Percentiles rank a stretch among this genome's conserved stretches.
These are phyloP conservation scores for Myzus persicae DNA, from an alignment of 1,140 invertebrate species.

Conservation along the genomic window DNA sequence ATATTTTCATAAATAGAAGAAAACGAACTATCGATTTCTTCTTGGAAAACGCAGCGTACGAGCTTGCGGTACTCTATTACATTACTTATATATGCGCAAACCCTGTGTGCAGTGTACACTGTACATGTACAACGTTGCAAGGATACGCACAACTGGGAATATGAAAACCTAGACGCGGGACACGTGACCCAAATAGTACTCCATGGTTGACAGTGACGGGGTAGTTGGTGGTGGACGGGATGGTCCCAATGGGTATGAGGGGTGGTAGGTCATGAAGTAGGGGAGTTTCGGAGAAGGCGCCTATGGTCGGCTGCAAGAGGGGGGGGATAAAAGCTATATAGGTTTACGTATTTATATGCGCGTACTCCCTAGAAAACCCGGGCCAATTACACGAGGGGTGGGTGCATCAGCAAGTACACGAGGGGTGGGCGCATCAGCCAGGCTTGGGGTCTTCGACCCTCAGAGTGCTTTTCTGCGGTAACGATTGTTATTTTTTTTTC, in stretches of 20 bases:
- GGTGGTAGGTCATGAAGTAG: neutral
- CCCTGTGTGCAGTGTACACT: neutral
- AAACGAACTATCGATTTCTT: neutral
- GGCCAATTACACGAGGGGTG: neutral
- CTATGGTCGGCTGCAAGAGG: neutral
- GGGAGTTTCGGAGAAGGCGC: neutral
- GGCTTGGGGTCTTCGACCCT: neutral
- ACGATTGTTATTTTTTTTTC: constrained; percentile 11
- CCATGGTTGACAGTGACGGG: neutral
- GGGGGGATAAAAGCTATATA: neutral
- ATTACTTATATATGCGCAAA: neutral
- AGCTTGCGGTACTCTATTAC: neutral
- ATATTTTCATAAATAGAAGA: neutral
- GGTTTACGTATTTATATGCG: neutral
- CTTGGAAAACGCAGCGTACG: neutral
- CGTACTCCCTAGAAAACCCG: neutral
- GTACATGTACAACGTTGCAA: neutral
- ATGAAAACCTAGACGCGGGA: neutral
- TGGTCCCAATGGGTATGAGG: neutral
- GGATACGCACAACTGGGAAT: neutral
- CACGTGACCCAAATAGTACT: neutral
- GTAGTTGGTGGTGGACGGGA: neutral
- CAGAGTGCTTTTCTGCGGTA: neutral
- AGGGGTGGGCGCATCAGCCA: neutral
- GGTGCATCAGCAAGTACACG: too few relatives aligned